Evolutionary conservation across 37 sponge, comb jelly and placozoan genomes (phyloP), one percentile per base, ranked within the genome.

Genomic region (Haliclona indistincta): DNA sequence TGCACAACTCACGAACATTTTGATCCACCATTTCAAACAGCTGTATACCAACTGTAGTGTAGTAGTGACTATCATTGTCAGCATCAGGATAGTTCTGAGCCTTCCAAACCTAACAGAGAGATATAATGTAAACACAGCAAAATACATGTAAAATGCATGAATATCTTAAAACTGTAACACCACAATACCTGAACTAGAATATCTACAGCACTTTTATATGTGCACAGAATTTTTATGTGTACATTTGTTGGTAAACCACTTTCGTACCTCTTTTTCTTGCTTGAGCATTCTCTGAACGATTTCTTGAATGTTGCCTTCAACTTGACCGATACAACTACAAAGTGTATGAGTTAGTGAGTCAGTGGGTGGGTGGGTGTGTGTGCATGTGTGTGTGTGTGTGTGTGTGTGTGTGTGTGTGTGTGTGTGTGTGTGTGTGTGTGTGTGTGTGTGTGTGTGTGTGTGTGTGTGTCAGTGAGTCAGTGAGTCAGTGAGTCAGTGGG

Each of bases 21-120:
- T 72, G 74, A 52, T 82, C 79, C 23, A 82, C 70, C 74, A 82
- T 88, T 39, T 88, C 83, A 37, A 77, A 88, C 43, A 88, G 77
- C 0, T 63, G 58, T 43, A 79, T 61, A 30, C 67, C 74, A 4
- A 85, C 74, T 22, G 74, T 60, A 39, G 85, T 90, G 74, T 85
- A 80, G 68, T 69, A 84, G 61, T 25, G 36, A 54, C 77, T 76
- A 54, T 83, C 37, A 40, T 65, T 77, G 75, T 89, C 89, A 4
- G 41, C 35, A 35, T 83, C 84, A 2, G 89, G 89, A 47, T 75
- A 75, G 42, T 83, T 68, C 32, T 19, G 20, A 11, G 69, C 62
- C 20, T 40, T 26, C 89, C 83, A 83, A 29, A 83, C 89, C 71
- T 84, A 37, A 0, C 25, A 63, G 38, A 37, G 28, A 69, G 38